phyloP scores from a whole-genome alignment of 2,113 vertebrate genomes.

The Nibea albiflora region DNA sequence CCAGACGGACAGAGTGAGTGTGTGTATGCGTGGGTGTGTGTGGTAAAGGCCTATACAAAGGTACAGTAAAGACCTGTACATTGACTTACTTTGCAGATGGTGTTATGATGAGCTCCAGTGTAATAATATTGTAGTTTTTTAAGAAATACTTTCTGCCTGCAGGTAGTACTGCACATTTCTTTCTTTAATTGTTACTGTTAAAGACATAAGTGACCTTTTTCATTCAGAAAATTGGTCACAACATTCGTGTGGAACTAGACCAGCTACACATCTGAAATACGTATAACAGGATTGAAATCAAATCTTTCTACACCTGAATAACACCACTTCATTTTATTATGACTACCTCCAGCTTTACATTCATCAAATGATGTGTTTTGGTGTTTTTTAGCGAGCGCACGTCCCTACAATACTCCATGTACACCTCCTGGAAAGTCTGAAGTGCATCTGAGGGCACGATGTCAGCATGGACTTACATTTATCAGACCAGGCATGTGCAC shows the following conservation, averaged over 20 bases:
- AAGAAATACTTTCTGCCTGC: background rate
- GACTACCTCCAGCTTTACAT: background rate
- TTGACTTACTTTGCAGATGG: background rate
- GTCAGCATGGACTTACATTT: constrained; percentile 23
- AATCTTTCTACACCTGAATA: background rate
- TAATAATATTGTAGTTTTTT: background rate
- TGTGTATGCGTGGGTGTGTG: background rate
- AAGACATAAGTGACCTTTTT: background rate
- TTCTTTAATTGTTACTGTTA: background rate
- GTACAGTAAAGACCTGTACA: background rate
- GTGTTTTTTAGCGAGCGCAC: background rate
- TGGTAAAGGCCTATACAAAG: background rate
- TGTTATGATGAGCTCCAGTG: background rate
- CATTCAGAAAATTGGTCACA: background rate
- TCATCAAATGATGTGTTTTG: no score
- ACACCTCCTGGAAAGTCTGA: background rate
- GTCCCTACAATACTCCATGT: background rate
- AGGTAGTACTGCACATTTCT: background rate
- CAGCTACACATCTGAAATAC: background rate
- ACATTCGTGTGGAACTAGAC: background rate
- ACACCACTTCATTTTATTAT: background rate
- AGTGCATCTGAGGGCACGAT: constrained; percentile 30
- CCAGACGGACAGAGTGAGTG: background rate
- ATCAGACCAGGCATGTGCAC: constrained; percentile 31
- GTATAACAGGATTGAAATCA: background rate